These are phyloP conservation scores for Scomber japonicus DNA, from an alignment of 2,113 vertebrate species.

Conservation along the genomic window DNA sequence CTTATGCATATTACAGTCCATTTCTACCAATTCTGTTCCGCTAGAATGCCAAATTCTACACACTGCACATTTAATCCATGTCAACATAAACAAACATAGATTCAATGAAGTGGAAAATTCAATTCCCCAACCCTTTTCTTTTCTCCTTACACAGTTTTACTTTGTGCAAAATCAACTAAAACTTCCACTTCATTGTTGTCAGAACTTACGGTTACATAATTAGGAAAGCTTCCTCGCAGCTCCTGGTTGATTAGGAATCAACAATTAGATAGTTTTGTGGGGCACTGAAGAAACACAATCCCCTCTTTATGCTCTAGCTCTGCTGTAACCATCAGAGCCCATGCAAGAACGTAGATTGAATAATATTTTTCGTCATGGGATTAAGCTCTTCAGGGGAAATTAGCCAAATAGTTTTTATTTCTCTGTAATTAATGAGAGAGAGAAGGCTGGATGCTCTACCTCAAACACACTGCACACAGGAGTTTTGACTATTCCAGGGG, in stretches of 20 bases:
- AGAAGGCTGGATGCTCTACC: constrained; percentile 17
- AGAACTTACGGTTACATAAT: constrained; percentile 84
- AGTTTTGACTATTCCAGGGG: constrained; percentile 58
- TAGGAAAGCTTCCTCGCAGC: constrained; percentile 71
- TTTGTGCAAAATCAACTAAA: constrained; percentile 52
- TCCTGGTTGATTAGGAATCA: constrained; percentile 83
- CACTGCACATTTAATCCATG: background rate
- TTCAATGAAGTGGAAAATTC: background rate
- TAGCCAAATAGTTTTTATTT: constrained; percentile 49
- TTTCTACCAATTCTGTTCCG: too few relatives aligned
- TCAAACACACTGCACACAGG: constrained; percentile 44
- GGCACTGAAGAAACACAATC: constrained; percentile 85
- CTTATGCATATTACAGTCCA: too few relatives aligned
- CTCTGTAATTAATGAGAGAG: constrained; percentile 45
- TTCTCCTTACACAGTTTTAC: constrained; percentile 30
- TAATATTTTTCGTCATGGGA: constrained; percentile 53
- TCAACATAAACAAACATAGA: background rate
- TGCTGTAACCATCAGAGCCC: constrained; percentile 59
- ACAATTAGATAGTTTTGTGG: constrained; percentile 85
- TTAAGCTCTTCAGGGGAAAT: constrained; percentile 44
- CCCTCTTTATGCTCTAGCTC: constrained; percentile 81
- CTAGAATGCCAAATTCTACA: too few relatives aligned
- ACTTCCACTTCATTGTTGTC: constrained; percentile 73
- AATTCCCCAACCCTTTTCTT: background rate
- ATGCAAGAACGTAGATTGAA: constrained; percentile 56